Evolutionary conservation across 2,797 vertebrate species (phyloP), one percentile per base, ranked within the genome.

Genomic region (Coregonus sp.): DNA sequence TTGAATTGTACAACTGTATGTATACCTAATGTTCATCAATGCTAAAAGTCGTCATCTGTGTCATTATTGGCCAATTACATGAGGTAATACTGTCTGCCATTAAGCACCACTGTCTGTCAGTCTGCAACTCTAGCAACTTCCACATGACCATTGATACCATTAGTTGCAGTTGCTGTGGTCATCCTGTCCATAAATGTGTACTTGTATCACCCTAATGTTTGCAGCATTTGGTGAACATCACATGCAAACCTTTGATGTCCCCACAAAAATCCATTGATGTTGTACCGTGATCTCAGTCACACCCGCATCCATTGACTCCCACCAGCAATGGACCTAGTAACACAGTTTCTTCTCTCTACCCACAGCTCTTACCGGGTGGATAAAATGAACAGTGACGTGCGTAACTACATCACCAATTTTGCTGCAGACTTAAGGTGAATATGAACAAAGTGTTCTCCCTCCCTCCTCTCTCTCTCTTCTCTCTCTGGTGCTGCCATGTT

Each of bases 371-470:
- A 94, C 88, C 94, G 92, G 86, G 87, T 95, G 93, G 94, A 95
- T 91, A 95, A 94, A 92, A 94, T 94, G 89, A 95, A 95, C 90
- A 94, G 93, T 86, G 94, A 95, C 90, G 92, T 94, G 93, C 92
- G 92, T 90, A 95, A 94, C 92, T 95, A 95, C 93, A 94, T 95
- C 94, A 94, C 93, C 92, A 95, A 95, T 93, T 94, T 95, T 84
- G 94, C 94, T 80, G 93, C 93, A 91, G 95, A 95, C 91, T 93
- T 95, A 90, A 95, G 93, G 94, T 95, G 92, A 94, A 92, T 92
- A 92, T 86, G 85, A 86, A 85, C 87, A 84, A 85, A 76, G 78
- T 18, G 67, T 72, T 82, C 75, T 75, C 81, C 70, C 77, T 74
- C 25, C 25, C 25, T 25, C 25, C 25, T 25, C 25, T 25, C 73